These are phyloP conservation scores for Halichoerus grypus DNA, from an alignment of 2,113 vertebrate species.

Conservation along the genomic window DNA sequence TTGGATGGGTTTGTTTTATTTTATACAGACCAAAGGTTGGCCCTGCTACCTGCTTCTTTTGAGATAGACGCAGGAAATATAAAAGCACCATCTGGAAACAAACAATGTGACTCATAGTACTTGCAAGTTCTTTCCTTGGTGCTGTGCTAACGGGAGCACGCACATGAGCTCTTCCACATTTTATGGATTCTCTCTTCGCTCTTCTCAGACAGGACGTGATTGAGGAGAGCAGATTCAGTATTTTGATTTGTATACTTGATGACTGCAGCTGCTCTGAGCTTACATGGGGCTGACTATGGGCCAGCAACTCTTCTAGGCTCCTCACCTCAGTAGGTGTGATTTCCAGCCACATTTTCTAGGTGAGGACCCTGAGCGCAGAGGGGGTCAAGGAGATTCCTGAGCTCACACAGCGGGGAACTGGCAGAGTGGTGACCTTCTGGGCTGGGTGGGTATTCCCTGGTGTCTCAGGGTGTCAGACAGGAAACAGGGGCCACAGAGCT, in stretches of 20 bases:
- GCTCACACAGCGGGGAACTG: too few species aligned
- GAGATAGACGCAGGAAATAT: background rate
- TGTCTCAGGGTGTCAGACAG: too few species aligned
- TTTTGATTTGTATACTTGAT: background rate
- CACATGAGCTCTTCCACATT: fast-evolving
- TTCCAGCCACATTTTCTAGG: background rate
- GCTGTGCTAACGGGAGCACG: fast-evolving
- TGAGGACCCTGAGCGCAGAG: background rate
- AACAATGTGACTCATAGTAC: background rate
- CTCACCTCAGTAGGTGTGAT: background rate
- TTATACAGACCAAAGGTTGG: background rate
- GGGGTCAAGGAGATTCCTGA: background rate
- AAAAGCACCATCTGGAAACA: background rate
- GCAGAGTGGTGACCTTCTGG: background rate
- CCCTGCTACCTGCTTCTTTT: background rate
- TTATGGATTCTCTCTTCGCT: background rate
- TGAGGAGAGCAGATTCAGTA: background rate
- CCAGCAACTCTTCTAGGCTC: background rate
- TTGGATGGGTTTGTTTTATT: background rate
- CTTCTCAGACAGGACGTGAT: background rate
- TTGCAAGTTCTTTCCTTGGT: too few species aligned
- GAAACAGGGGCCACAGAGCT: too few species aligned
- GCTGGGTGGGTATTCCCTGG: background rate
- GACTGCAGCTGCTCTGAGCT: background rate
- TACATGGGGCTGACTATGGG: fast-evolving